Percentiles rank a stretch among this genome's conserved stretches.
phyloP scores from a whole-genome alignment of 53 echinoderm and acorn worm species.

The Mesocentrotus franciscanus region DNA sequence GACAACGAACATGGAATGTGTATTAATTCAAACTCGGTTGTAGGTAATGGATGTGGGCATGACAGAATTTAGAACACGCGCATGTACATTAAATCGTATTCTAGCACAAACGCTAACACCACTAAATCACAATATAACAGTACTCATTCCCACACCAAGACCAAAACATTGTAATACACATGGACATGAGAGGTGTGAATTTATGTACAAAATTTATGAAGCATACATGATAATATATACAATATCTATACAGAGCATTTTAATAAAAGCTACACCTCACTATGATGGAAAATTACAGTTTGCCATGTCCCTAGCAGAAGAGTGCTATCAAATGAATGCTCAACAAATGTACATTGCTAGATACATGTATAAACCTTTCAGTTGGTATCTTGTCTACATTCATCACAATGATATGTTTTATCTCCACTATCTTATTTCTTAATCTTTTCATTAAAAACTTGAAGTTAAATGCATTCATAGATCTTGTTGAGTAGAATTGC shows the following conservation, averaged over 20 bases:
- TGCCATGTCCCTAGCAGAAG: too few species aligned
- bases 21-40: not conserved
- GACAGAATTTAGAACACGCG: too few species aligned
- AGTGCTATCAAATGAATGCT: too few species aligned
- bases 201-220: constrained; percentile 51
- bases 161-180: not conserved
- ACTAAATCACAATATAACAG: too few species aligned
- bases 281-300: not conserved
- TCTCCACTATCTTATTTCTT: too few species aligned
- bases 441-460: too few species aligned
- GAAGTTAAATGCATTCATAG: not conserved
- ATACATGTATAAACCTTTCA: too few species aligned
- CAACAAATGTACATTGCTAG: too few species aligned
- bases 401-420: too few species aligned
- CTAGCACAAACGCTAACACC: too few species aligned
- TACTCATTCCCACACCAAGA: not conserved
- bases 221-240: constrained; percentile 35
- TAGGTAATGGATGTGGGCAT: not conserved
- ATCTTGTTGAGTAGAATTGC: not conserved
- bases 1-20: not conserved
- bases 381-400: too few species aligned
- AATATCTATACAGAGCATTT: not conserved
- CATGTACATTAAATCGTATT: too few species aligned
- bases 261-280: not conserved
- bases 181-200: not conserved